These are phyloP conservation scores for Procambarus virginalis DNA, from an alignment of 1,140 invertebrate genomes.

Conservation along the genomic window DNA sequence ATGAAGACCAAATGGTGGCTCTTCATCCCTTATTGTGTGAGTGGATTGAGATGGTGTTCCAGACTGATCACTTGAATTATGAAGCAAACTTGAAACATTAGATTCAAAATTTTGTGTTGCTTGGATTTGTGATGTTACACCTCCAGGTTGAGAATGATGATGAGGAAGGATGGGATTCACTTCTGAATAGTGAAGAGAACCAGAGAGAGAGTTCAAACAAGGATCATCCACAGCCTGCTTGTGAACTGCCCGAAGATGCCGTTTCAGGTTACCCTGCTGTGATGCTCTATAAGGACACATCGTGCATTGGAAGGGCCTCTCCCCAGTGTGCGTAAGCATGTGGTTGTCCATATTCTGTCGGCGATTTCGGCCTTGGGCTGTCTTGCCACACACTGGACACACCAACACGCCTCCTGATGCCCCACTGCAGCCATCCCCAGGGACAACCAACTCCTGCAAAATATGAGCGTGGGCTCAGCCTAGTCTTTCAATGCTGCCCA, in stretches of 20 bases:
- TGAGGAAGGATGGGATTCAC: conserved; percentile 2
- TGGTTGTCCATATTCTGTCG: conserved; percentile 70
- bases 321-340: conserved; percentile 67
- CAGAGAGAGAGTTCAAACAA: conserved; percentile 18
- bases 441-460: conserved; percentile 63
- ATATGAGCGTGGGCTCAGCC: conserved; percentile 59
- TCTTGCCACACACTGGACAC: conserved; percentile 68
- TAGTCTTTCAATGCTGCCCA: conserved; percentile 44
- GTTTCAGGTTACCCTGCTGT: conserved; percentile 66
- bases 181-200: conserved; percentile 16
- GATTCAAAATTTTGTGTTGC: conserved; percentile 31
- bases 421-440: conserved; percentile 51
- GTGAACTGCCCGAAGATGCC: conserved; percentile 65
- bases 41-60: neutral
- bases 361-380: conserved; percentile 67
- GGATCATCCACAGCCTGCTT: conserved; percentile 39
- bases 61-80: conserved; percentile 7
- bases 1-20: conserved; percentile 57
- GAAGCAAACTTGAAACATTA: conserved; percentile 34
- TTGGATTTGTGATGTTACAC: conserved; percentile 24
- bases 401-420: conserved; percentile 53
- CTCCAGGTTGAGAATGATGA: conserved; percentile 3
- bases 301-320: conserved; percentile 67
- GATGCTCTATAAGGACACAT: conserved; percentile 65
- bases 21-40: conserved; percentile 24